Conservation (phyloP, 2,113 vertebrate species). For the Grus americana region DNA sequence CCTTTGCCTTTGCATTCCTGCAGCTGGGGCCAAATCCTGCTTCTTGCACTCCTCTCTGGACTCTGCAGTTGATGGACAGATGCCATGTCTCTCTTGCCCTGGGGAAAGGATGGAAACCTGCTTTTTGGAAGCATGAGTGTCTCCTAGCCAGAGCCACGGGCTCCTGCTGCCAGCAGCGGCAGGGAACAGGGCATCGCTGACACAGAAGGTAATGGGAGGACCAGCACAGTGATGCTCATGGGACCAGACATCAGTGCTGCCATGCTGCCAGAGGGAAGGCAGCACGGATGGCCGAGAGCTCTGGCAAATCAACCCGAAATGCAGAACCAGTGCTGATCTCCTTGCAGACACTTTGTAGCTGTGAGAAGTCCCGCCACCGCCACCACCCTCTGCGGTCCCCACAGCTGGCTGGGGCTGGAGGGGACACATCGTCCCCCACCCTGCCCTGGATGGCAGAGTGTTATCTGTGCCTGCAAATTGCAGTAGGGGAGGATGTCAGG, state of each 20-base stretch:
- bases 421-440: no score
- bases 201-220: not conserved
- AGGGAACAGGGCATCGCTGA: not conserved
- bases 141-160: not conserved
- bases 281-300: not conserved
- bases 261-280: accelerated
- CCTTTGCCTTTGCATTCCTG: not conserved
- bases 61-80: not conserved
- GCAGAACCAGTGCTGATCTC: no score
- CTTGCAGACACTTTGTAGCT: no score
- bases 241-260: not conserved
- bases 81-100: not conserved
- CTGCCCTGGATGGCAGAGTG: no score
- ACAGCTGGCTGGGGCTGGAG: no score
- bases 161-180: not conserved
- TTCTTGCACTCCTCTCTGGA: not conserved
- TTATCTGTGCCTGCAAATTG: no score
- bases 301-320: no score
- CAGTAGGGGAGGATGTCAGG: no score
- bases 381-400: no score
- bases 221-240: not conserved
- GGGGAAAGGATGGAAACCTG: not conserved
- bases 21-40: not conserved
- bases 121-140: not conserved
- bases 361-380: no score